Percentiles rank a stretch among this genome's conserved stretches.
Evolutionary conservation across 2,888 invertebrate genomes (phyloP).

Genomic region (Calephelis perditalis): DNA sequence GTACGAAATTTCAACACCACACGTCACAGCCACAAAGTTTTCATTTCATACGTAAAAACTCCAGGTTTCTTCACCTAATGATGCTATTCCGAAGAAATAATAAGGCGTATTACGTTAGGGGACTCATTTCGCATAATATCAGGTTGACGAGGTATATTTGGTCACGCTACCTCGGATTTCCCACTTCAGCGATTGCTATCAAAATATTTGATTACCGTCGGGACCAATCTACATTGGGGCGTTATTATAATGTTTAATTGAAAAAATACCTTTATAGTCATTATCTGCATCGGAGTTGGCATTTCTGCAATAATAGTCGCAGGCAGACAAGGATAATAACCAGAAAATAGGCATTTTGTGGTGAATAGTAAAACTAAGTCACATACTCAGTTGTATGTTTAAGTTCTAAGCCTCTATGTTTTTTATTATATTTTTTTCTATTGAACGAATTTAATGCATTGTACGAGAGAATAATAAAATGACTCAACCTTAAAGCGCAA

Average conservation of each 20-base stretch:
- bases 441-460: no score
- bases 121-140: slow-evolving; percentile 51
- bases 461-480: no score
- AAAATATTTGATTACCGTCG: slow-evolving; percentile 32
- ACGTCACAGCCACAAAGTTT: neutral
- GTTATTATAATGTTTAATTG: slow-evolving; percentile 12
- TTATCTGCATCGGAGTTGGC: no score
- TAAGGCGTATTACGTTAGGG: slow-evolving; percentile 43
- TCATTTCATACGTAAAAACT: slow-evolving; percentile 28
- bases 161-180: slow-evolving; percentile 45
- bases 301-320: no score
- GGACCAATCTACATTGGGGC: slow-evolving; percentile 15
- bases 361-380: no score
- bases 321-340: no score
- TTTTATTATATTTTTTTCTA: no score
- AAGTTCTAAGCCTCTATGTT: no score
- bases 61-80: slow-evolving; percentile 36
- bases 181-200: slow-evolving; percentile 36
- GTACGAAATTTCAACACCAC: no score
- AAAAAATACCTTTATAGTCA: neutral
- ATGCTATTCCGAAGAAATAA: slow-evolving; percentile 42
- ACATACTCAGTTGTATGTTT: no score
- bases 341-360: no score
- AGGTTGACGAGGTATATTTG: slow-evolving; percentile 45
- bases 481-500: no score